phyloP scores from a whole-genome alignment of 2,113 vertebrate species.

The Oxygymnocypris stewartii region DNA sequence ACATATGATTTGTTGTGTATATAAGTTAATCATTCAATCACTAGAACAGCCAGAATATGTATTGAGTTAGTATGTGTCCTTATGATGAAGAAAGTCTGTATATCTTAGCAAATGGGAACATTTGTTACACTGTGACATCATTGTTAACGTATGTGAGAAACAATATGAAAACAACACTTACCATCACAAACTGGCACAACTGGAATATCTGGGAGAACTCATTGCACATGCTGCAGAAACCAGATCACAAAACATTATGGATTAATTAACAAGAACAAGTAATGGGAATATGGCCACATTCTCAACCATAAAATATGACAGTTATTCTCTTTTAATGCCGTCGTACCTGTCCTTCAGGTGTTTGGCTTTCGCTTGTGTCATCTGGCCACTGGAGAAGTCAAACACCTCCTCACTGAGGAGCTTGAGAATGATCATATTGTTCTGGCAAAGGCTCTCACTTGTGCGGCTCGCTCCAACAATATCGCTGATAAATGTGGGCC shows the following conservation, averaged over 20 bases:
- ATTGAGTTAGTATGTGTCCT: background rate
- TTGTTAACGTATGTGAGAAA: background rate
- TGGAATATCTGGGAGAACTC: slow-evolving; percentile 99
- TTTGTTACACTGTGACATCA: background rate
- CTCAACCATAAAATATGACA: background rate
- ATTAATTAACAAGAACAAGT: background rate
- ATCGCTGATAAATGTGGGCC: slow-evolving; percentile 98
- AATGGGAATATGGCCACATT: background rate
- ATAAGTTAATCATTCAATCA: background rate
- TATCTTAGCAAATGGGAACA: background rate
- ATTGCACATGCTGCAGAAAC: slow-evolving; percentile 90
- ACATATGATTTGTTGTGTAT: background rate
- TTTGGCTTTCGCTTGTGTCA: slow-evolving; percentile 98
- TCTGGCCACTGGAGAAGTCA: slow-evolving; percentile 98
- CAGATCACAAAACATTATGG: background rate
- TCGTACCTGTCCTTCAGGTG: slow-evolving; percentile 98
- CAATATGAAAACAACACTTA: slow-evolving; percentile 65
- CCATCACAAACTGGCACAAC: slow-evolving; percentile 99
- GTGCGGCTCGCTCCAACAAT: slow-evolving; percentile 97
- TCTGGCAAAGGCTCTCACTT: slow-evolving; percentile 98
- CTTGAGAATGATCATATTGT: slow-evolving; percentile 98
- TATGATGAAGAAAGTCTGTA: background rate
- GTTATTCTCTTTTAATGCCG: background rate
- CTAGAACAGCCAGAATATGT: background rate
- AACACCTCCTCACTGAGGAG: slow-evolving; percentile 98